A percentile compares a stretch with the other conserved stretches of the same genome.
These are phyloP conservation scores for Manis crassicaudata DNA, from an alignment of 2,797 vertebrate species.

Conservation along the genomic window DNA sequence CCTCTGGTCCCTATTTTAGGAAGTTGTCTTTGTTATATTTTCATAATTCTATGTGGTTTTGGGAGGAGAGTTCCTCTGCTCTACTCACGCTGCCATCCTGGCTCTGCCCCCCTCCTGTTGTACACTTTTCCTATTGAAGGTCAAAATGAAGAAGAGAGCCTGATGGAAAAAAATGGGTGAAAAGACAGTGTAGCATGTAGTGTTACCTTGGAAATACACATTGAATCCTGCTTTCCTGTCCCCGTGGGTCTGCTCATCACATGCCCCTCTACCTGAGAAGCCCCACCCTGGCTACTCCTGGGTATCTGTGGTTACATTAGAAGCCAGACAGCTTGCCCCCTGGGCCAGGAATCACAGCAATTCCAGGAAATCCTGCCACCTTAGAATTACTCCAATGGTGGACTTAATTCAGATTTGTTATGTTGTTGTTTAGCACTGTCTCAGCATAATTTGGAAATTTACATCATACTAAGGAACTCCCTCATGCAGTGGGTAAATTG, in stretches of 20 bases:
- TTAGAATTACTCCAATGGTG: neutral
- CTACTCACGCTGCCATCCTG: too few relatives aligned
- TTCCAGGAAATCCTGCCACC: neutral
- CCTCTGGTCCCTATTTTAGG: too few relatives aligned
- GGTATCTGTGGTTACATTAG: neutral
- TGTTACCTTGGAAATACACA: neutral
- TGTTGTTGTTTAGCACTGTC: neutral
- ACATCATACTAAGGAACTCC: constrained; percentile 26
- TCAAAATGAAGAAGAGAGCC: neutral
- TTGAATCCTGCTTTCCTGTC: neutral
- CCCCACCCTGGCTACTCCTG: neutral
- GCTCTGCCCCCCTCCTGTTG: neutral
- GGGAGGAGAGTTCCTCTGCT: too few relatives aligned
- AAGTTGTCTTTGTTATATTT: too few relatives aligned
- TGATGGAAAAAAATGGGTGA: neutral
- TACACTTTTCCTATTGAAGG: neutral
- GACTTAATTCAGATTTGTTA: constrained; percentile 24
- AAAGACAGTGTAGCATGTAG: neutral
- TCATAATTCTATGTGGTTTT: too few relatives aligned
- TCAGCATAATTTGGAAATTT: constrained; percentile 31
- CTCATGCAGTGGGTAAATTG: constrained; percentile 16
- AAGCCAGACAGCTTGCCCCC: neutral
- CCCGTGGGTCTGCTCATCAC: neutral
- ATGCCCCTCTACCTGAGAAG: neutral
- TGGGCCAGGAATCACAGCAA: neutral